These are phyloP conservation scores for Parapristionchus giblindavisi DNA, from an alignment of 2,888 invertebrate genomes.

Conservation along the genomic window DNA sequence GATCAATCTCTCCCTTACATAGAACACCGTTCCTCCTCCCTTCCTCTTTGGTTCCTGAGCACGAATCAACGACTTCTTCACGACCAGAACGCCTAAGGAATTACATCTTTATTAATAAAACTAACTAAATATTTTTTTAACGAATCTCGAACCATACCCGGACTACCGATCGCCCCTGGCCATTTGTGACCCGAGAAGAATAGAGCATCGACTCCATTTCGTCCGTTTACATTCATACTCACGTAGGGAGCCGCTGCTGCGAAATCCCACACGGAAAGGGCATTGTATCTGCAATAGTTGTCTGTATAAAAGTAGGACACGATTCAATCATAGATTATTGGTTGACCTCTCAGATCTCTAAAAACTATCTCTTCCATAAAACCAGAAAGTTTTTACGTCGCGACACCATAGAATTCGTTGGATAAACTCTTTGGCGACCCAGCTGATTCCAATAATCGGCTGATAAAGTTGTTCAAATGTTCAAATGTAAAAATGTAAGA, in stretches of 20 bases:
- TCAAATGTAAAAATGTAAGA: too few species aligned
- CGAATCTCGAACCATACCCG: constrained; percentile 72
- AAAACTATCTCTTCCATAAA: too few species aligned
- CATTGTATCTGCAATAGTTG: constrained; percentile 74
- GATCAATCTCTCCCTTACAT: constrained; percentile 68
- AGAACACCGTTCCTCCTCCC: constrained; percentile 76
- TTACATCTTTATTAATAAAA: too few species aligned
- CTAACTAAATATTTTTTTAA: neutral
- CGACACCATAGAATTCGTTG: too few species aligned
- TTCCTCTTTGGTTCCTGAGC: constrained; percentile 73
- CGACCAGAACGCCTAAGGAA: constrained; percentile 77
- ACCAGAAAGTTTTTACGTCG: too few species aligned
- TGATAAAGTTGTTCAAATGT: too few species aligned
- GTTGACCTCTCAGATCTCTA: too few species aligned
- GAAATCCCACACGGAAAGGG: constrained; percentile 88
- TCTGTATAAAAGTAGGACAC: neutral
- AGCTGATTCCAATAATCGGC: too few species aligned
- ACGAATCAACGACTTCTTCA: constrained; percentile 76
- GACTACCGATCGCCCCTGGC: constrained; percentile 87
- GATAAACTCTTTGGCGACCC: too few species aligned
- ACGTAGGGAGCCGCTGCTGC: constrained; percentile 84
- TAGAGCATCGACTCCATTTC: constrained; percentile 84
- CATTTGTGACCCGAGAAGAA: constrained; percentile 91
- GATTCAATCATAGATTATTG: neutral
- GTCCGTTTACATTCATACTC: constrained; percentile 85